Percentiles rank a stretch among this genome's conserved stretches.
These are phyloP conservation scores for Hyles vespertilio DNA, from an alignment of 1,140 invertebrate genomes.

Conservation along the genomic window DNA sequence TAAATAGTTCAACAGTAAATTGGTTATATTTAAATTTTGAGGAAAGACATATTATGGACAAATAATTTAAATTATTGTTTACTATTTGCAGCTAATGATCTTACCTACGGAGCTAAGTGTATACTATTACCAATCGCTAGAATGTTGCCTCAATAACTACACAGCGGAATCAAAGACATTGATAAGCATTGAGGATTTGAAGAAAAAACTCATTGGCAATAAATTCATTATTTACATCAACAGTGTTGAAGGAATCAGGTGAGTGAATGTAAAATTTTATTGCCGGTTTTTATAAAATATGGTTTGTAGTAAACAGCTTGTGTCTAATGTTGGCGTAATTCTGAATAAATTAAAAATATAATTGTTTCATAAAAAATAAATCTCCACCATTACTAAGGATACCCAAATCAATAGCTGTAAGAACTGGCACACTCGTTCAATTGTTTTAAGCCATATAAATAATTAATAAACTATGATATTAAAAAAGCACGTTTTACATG, in stretches of 20 bases:
- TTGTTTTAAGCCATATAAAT: no score
- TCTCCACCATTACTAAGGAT: no score
- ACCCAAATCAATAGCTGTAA: no score
- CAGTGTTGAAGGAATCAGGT: constrained; percentile 77
- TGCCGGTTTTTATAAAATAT: background rate
- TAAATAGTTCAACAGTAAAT: no score
- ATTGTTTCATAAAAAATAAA: no score
- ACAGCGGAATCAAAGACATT: constrained; percentile 33
- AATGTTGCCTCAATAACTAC: constrained; percentile 70
- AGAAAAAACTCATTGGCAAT: constrained; percentile 43
- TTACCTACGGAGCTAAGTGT: constrained; percentile 72
- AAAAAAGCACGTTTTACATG: background rate
- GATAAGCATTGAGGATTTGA: constrained; percentile 51
- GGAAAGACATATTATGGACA: no score
- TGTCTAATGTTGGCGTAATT: no score
- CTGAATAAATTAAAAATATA: no score
- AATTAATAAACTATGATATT: no score
- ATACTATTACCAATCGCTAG: constrained; percentile 77
- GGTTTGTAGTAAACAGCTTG: background rate
- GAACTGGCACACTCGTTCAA: no score
- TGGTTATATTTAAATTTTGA: no score
- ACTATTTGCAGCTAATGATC: constrained; percentile 66
- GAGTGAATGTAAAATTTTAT: constrained; percentile 9
- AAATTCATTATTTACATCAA: constrained; percentile 77
- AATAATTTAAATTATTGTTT: background rate